Conservation (phyloP, 2,888 invertebrate genomes). For the Acrobasis consociella region DNA sequence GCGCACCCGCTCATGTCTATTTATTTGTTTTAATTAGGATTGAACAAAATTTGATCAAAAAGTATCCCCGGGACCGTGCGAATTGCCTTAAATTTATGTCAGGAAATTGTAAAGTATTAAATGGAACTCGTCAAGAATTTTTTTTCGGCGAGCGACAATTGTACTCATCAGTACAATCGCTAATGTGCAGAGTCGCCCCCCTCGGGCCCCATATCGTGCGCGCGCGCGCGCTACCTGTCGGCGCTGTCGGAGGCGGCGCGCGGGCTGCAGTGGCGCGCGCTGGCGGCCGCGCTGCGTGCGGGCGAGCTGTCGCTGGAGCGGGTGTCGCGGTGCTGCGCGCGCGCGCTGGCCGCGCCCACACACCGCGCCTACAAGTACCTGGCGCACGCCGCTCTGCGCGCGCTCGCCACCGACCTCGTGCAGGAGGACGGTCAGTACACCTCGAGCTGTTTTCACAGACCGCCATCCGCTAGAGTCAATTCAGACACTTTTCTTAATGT, state of each 20-base stretch:
- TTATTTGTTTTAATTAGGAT: too few species aligned
- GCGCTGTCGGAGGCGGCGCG: slow-evolving; percentile 31
- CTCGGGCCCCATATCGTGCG: slow-evolving; percentile 15
- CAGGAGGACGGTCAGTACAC: slow-evolving; percentile 49
- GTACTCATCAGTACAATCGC: too few species aligned
- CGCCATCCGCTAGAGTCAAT: too few species aligned
- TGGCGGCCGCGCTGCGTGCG: slow-evolving; percentile 23
- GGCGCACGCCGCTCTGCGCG: slow-evolving; percentile 44
- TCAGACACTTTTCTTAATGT: too few species aligned
- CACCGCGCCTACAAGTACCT: slow-evolving; percentile 45
- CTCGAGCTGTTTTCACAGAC: too few species aligned
- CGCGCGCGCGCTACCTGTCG: slow-evolving; percentile 26
- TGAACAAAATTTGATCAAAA: too few species aligned
- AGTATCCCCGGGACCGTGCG: too few species aligned
- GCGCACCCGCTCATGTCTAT: too few species aligned
- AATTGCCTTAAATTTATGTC: too few species aligned
- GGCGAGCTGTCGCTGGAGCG: slow-evolving; percentile 27
- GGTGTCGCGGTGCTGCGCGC: slow-evolving; percentile 24
- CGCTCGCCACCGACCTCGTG: slow-evolving; percentile 46
- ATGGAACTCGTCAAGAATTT: too few species aligned
- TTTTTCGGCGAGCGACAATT: too few species aligned
- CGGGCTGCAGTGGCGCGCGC: slow-evolving; percentile 26
- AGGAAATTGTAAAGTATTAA: background rate
- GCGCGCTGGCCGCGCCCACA: slow-evolving; percentile 32
- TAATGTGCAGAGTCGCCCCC: slow-evolving; percentile 2